Base-by-base conservation (phyloP, 64 coral and sea anemone genomes). In the Astreopora myriophthalma region DNA sequence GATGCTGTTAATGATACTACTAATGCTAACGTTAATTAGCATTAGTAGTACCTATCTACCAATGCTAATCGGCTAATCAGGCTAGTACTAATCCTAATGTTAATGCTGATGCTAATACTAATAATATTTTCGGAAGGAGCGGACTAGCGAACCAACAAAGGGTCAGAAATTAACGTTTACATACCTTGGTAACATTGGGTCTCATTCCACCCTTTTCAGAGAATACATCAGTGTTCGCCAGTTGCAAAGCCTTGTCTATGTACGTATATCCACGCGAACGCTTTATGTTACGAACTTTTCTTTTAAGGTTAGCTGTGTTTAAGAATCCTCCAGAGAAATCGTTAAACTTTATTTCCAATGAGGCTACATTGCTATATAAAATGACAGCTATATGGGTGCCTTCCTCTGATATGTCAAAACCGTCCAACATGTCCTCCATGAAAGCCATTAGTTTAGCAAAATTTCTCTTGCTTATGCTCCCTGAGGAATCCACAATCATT, bases 401-500 rank as follows among this genome's bases (percentile, higher is more conserved):
- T 10, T 87, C 36, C 33, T 71, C 74, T 71, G 82, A 64, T 27
- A 87, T 67, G 23, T 79, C 77, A 23, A 95, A 80, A 1, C 40
- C 35, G 14, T 86, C 63, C 6, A 95, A 34, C 4, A 95, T 34
- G 0, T 61, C 17, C 38, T 91, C 62, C 1, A 76, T 51, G 16
- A 95, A 95, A 0, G 30, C 6, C 16, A 16, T 39, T 6, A 91
- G 30, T 20, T 34, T 72, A 22, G 1, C 1, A 42, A 84, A 95
- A 17, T 88, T 48, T 20, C 34, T 46, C 0, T 17, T 46, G 8
- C 88, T 48, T 32, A 95, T 87, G 74, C 94, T 95, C 3, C 88
- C 88, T 3, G 94, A 95, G 1, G 80, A 20, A 25, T 95, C 94
- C 5, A 95, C 38, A 17, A 95, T 39, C 42, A 91, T 31, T 8